Conservation (phyloP, 2,888 invertebrate genomes). For the Lepeophtheirus nordmannii region DNA sequence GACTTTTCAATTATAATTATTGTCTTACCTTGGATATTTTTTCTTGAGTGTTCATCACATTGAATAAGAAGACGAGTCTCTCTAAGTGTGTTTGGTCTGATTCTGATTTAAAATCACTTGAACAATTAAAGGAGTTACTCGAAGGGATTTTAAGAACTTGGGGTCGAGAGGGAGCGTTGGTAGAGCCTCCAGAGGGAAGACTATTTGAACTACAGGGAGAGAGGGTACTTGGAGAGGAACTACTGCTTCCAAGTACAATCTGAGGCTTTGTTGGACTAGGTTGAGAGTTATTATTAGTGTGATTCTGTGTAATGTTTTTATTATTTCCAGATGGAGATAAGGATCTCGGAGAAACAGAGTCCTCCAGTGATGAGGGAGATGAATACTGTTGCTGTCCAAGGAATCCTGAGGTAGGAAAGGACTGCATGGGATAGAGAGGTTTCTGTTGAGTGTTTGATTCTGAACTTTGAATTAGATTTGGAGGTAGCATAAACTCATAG, state of each 20-base stretch:
- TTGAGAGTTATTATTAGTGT: background rate
- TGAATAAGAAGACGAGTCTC: slow-evolving; percentile 59
- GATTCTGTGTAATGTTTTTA: background rate
- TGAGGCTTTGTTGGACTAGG: background rate
- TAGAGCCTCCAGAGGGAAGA: slow-evolving; percentile 4
- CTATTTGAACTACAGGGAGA: slow-evolving; percentile 13
- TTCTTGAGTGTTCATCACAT: slow-evolving; percentile 65
- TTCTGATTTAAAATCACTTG: background rate
- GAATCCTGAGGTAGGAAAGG: no score
- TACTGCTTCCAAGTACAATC: background rate
- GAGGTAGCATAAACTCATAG: background rate
- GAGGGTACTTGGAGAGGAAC: slow-evolving; percentile 11
- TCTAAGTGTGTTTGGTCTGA: slow-evolving; percentile 35
- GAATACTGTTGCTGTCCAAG: no score
- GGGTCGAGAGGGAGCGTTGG: slow-evolving; percentile 2
- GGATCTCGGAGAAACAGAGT: background rate
- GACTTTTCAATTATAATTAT: no score
- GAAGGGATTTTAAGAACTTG: slow-evolving; percentile 10
- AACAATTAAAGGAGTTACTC: slow-evolving; percentile 12
- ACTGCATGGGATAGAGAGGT: no score
- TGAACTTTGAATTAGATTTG: background rate
- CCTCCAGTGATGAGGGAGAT: no score
- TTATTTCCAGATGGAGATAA: background rate
- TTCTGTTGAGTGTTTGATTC: no score
- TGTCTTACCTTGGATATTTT: slow-evolving; percentile 56